Evolutionary conservation across 2,888 invertebrate species (phyloP).

Genomic region (Horisme vitalbata): DNA sequence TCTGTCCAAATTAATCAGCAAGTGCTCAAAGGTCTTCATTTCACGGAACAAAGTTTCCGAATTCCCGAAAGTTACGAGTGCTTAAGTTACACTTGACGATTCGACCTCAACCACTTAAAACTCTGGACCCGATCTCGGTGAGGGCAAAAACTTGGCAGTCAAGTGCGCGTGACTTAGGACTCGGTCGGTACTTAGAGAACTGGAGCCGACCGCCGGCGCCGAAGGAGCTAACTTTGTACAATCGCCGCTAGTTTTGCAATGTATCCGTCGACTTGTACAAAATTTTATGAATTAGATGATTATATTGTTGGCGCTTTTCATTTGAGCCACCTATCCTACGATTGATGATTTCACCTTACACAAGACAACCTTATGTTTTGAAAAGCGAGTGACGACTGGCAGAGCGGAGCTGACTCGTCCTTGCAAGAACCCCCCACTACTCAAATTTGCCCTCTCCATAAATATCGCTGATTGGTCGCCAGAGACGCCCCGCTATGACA

Average conservation of each 20-base stretch:
- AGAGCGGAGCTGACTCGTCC: too few species aligned
- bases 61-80: conserved; percentile 26
- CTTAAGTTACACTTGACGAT: conserved; percentile 25
- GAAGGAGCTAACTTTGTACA: conserved; percentile 7
- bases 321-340: too few species aligned
- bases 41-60: conserved; percentile 18
- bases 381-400: too few species aligned
- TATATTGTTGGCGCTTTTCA: too few species aligned
- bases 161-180: conserved; percentile 15
- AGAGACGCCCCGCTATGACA: too few species aligned
- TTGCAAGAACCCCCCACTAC: too few species aligned
- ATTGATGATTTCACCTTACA: too few species aligned
- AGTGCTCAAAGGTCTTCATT: conserved; percentile 6
- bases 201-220: conserved; percentile 10
- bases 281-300: too few species aligned
- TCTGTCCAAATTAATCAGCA: conserved; percentile 5
- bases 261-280: too few species aligned
- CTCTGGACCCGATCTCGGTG: conserved; percentile 21
- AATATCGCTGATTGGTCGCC: too few species aligned
- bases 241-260: background rate
- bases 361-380: too few species aligned
- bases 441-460: too few species aligned
- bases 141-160: conserved; percentile 18
- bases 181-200: conserved; percentile 2
- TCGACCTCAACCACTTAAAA: conserved; percentile 28